Percentiles rank a stretch among this genome's conserved stretches.
phyloP scores from a whole-genome alignment of 2,888 invertebrate species.

The Pardosa pseudoannulata region DNA sequence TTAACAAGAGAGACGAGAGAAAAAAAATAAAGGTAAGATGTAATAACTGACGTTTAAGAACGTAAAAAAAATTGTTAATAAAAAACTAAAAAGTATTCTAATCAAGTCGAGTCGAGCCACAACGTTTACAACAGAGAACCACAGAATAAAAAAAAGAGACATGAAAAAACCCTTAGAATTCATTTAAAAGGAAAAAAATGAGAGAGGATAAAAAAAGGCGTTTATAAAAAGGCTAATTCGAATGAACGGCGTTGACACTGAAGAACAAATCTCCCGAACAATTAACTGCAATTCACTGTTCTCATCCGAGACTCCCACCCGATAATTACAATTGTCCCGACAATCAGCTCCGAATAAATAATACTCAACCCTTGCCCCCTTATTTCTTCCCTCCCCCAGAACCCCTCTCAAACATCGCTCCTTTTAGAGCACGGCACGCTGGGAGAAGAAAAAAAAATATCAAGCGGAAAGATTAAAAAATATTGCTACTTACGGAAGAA shows the following conservation, averaged over 20 bases:
- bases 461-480: constrained; percentile 29
- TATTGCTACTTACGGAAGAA: constrained; percentile 37
- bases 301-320: constrained; percentile 47
- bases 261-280: constrained; percentile 68
- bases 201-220: constrained; percentile 21
- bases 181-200: constrained; percentile 5
- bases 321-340: constrained; percentile 69
- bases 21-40: constrained; percentile 63
- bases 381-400: neutral
- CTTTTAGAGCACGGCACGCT: neutral
- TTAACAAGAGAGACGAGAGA: constrained; percentile 25
- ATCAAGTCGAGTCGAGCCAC: neutral
- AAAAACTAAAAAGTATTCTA: neutral
- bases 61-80: too few relatives aligned
- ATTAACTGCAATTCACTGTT: constrained; percentile 65
- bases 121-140: neutral
- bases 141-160: neutral
- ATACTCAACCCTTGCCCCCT: constrained; percentile 18
- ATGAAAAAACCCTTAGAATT: neutral
- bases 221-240: constrained; percentile 54
- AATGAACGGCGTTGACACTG: constrained; percentile 61
- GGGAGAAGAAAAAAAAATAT: constrained; percentile 13
- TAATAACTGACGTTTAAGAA: constrained; percentile 63
- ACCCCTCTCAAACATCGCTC: neutral
- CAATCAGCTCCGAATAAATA: constrained; percentile 70